Percentiles rank a stretch among this genome's conserved stretches.
Conservation (phyloP, 2,797 vertebrate genomes). For the Sebastes steindachneri region DNA sequence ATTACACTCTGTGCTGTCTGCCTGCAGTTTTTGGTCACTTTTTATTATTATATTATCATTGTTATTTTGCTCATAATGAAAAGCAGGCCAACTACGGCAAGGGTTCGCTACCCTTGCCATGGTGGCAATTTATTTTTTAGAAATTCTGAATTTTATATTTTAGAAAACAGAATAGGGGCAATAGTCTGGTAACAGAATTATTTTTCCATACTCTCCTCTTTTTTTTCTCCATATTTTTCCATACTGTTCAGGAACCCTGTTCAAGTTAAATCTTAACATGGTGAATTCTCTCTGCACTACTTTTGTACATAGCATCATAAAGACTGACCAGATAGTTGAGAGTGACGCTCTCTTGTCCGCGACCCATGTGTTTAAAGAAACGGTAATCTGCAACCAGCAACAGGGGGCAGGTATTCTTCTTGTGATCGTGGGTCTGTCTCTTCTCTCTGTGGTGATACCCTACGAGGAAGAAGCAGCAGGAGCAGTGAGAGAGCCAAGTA, state of each 20-base stretch:
- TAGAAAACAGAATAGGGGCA: no score
- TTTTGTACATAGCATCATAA: neutral
- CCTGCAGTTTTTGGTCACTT: no score
- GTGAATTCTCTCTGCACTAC: neutral
- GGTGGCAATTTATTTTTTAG: no score
- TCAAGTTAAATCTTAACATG: neutral
- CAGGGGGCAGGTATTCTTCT: slow-evolving; percentile 94
- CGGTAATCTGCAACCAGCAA: slow-evolving; percentile 97
- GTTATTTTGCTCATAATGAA: no score
- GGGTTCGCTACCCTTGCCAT: no score
- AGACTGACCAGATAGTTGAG: slow-evolving; percentile 94
- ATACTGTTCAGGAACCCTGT: neutral
- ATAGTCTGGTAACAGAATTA: no score
- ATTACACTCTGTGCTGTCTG: no score
- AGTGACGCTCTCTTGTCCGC: slow-evolving; percentile 94
- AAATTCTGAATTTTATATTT: no score
- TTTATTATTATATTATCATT: no score
- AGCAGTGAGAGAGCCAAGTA: neutral
- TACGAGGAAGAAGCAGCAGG: slow-evolving; percentile 29
- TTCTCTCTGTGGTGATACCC: slow-evolving; percentile 84
- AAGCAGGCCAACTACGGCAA: no score
- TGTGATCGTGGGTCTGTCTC: slow-evolving; percentile 79
- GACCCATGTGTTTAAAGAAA: slow-evolving; percentile 94
- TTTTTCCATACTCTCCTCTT: no score
- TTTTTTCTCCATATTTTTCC: no score